phyloP scores from a whole-genome alignment of 2,888 invertebrate genomes.

The Hypolimnas misippus region DNA sequence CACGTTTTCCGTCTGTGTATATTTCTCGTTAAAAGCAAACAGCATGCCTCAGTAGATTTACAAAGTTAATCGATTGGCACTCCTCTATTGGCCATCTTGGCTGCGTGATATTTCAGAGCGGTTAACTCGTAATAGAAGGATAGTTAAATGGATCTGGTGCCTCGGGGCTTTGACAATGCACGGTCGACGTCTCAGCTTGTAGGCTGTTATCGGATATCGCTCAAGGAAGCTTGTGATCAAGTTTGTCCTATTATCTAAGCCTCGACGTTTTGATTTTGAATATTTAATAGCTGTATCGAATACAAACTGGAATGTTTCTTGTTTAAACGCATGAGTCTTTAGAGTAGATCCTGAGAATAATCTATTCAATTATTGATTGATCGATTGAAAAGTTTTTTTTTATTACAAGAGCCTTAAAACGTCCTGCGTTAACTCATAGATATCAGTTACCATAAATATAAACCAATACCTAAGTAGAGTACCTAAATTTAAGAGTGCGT shows the following conservation, averaged over 20 bases:
- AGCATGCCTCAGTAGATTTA: background rate
- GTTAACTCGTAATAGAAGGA: slow-evolving; percentile 14
- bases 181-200: background rate
- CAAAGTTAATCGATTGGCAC: background rate
- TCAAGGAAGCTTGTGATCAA: slow-evolving; percentile 16
- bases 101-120: background rate
- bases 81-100: slow-evolving; percentile 1
- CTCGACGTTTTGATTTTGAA: background rate
- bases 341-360: too few relatives aligned
- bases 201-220: slow-evolving; percentile 12
- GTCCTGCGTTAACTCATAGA: too few relatives aligned
- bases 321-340: too few relatives aligned
- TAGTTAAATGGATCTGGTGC: slow-evolving; percentile 9
- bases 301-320: background rate
- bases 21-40: slow-evolving; percentile 4
- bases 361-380: too few relatives aligned
- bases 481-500: too few relatives aligned
- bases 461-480: too few relatives aligned
- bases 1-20: background rate
- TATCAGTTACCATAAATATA: too few relatives aligned
- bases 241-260: slow-evolving; percentile 18
- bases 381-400: too few relatives aligned
- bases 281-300: background rate
- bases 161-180: slow-evolving; percentile 16
- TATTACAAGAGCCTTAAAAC: too few relatives aligned